Percentiles rank a stretch among this genome's conserved stretches.
phyloP scores from a whole-genome alignment of 2,888 invertebrate species.

The Apamea crenata region DNA sequence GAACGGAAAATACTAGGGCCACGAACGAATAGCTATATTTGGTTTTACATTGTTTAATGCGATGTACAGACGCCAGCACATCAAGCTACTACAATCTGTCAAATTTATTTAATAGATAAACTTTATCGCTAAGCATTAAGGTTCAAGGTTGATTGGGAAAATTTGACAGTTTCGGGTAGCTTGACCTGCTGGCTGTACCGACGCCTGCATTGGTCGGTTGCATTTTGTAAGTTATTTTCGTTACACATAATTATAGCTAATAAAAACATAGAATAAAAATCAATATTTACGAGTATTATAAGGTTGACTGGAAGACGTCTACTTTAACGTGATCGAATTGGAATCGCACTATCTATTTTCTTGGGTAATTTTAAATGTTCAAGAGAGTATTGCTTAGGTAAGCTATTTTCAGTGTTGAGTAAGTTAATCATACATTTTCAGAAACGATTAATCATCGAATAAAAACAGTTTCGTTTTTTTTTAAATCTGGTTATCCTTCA shows the following conservation, averaged over 20 bases:
- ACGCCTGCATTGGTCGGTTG: neutral
- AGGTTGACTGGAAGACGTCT: neutral
- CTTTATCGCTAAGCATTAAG: too few species aligned
- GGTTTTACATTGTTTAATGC: slow-evolving; percentile 3
- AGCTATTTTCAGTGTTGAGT: neutral
- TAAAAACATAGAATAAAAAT: neutral
- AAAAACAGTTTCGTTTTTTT: neutral
- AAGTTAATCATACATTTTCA: slow-evolving; percentile 2
- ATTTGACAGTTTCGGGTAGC: too few species aligned
- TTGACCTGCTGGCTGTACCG: neutral
- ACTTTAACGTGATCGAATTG: neutral
- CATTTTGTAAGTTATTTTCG: neutral
- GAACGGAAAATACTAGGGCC: slow-evolving; percentile 45
- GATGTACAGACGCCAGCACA: neutral
- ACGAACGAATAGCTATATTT: slow-evolving; percentile 3
- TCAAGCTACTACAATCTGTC: too few species aligned
- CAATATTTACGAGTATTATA: neutral
- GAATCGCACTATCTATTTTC: neutral
- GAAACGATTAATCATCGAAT: neutral
- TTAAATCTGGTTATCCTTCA: too few species aligned
- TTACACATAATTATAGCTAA: neutral
- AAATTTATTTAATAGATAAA: too few species aligned
- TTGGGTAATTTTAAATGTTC: neutral
- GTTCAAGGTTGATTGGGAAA: too few species aligned
- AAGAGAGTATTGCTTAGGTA: neutral